A percentile compares a stretch with the other conserved stretches of the same genome.
Evolutionary conservation across 2,113 vertebrate species (phyloP).

Genomic region (Microcebus tavaratra): DNA sequence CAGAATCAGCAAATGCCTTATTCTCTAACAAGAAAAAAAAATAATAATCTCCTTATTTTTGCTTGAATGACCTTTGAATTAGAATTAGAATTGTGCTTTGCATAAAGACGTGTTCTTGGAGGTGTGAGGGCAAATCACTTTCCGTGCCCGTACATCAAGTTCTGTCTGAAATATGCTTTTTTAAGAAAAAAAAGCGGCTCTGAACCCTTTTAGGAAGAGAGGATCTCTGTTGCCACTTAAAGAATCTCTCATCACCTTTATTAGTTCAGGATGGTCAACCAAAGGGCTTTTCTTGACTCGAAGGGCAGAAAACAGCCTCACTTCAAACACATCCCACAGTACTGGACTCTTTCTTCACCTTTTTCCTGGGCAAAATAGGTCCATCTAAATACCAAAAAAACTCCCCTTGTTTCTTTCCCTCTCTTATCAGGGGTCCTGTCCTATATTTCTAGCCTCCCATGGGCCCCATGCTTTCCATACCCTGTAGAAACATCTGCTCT

Average conservation of each 20-base stretch:
- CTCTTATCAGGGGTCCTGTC: background rate
- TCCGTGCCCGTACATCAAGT: background rate
- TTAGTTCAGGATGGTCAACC: background rate
- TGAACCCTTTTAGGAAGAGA: background rate
- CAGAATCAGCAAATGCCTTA: background rate
- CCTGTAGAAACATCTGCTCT: background rate
- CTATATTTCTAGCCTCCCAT: background rate
- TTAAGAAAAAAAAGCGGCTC: background rate
- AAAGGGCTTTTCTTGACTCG: background rate
- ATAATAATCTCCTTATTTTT: background rate
- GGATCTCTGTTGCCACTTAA: background rate
- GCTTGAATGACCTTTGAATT: background rate
- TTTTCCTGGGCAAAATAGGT: background rate
- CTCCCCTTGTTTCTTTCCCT: background rate
- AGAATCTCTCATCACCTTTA: background rate
- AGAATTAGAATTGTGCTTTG: background rate
- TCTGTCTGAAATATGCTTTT: background rate
- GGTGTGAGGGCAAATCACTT: background rate
- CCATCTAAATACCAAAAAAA: background rate
- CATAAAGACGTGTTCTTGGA: background rate
- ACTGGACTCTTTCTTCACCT: background rate
- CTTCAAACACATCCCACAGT: background rate
- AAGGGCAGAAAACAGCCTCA: background rate
- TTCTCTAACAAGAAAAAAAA: background rate
- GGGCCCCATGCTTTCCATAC: background rate